Base-by-base conservation (phyloP, 2,797 vertebrate species). In the Peromyscus attwateri region DNA sequence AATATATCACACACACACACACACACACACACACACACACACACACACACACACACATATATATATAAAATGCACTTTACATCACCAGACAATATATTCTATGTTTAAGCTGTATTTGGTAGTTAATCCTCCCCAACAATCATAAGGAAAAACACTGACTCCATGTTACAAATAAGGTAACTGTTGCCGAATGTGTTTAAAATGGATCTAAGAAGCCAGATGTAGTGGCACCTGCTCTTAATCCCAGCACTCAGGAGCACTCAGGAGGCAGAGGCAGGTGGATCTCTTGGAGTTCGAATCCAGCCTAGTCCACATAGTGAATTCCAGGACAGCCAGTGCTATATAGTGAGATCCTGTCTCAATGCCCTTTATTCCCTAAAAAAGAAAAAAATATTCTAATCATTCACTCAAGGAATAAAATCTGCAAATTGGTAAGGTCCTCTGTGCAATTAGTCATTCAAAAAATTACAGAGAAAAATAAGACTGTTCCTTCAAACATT, bases 161-260 rank as follows among this genome's bases (percentile, higher is more conserved):
- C 60, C 25, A 90, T 90, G 75, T 96, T 95, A 49, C 3, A 87
- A 94, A 83, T 64, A 52, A 84, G 43, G 19, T 57, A 88, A 60
- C 0, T 68, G 6, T 81, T 76, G 29, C 17, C 81, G 71, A 94
- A 71, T 62, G 6, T 70, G 19, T 52, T 46, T 81, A 92, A 89
- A 27, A n/a, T 25, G 12, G 11, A 84, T 92, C 37, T 21, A 73
- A 16, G 75, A 31, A 68, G 10, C 66, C 5, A 14, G 66, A 13
- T 68, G 4, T 40, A 23, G 71, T 25, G 21, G n/a, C 4, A 25
- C 37, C 23, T 73, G 37, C 10, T 37, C 37, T 73, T 40, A 40
- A 73, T 40, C 21, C 4, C 10, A 73, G 71, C 17, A 73, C 4
- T 40, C 21, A 5, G 10, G 71, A 73, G 37, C n/a, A 40, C 4